These are phyloP conservation scores for Streptopelia turtur DNA, from an alignment of 2,797 vertebrate species.

Conservation along the genomic window DNA sequence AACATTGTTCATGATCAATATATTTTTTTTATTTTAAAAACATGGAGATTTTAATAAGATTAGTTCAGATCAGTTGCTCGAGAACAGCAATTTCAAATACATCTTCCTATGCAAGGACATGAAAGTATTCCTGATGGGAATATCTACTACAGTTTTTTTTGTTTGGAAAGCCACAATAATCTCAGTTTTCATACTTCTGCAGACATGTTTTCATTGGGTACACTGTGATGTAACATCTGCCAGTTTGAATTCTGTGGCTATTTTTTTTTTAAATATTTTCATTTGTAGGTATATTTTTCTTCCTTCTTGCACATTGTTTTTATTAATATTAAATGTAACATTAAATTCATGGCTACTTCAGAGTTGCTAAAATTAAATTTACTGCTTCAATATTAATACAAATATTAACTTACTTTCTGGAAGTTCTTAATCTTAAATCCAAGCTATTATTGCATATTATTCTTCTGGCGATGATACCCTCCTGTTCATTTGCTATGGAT, in stretches of 20 bases:
- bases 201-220: not conserved
- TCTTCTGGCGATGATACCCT: not conserved
- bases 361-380: not conserved
- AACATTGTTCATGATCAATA: not conserved
- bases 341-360: not conserved
- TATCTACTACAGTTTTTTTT: fast-evolving
- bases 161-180: not conserved
- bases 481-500: not conserved
- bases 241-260: not conserved
- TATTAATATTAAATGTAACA: not conserved
- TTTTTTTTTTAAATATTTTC: not conserved
- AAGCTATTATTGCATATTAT: not conserved
- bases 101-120: not conserved
- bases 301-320: not conserved
- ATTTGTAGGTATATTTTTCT: not conserved
- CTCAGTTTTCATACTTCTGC: not conserved
- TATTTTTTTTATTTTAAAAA: not conserved
- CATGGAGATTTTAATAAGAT: not conserved
- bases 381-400: conserved; percentile 24
- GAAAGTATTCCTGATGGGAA: not conserved
- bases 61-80: not conserved
- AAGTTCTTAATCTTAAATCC: not conserved
- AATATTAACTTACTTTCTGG: not conserved
- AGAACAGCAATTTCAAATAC: not conserved
- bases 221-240: not conserved